Evolutionary conservation across 2,888 invertebrate genomes (phyloP).

Genomic region (Lycophotia porphyrea): DNA sequence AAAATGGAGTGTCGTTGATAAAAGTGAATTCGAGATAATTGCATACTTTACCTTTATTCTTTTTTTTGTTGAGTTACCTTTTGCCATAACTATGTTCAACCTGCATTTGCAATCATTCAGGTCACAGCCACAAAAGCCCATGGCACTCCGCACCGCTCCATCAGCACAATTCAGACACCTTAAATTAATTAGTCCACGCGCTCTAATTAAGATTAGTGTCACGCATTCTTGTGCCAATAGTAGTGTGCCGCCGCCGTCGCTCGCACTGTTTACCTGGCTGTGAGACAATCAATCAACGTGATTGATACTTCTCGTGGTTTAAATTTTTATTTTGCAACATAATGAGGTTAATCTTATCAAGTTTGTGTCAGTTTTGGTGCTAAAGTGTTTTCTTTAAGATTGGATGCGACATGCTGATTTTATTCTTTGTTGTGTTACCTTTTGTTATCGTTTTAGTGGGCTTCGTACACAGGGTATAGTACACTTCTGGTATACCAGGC

Average conservation of each 20-base stretch:
- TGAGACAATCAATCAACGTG: conserved; percentile 80
- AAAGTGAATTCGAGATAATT: conserved; percentile 5
- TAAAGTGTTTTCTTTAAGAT: conserved; percentile 48
- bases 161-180: conserved; percentile 61
- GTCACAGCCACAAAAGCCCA: conserved; percentile 38
- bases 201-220: conserved; percentile 75
- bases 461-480: neutral
- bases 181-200: conserved; percentile 74
- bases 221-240: conserved; percentile 77
- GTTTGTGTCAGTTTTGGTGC: conserved; percentile 56
- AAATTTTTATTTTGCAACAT: conserved; percentile 76
- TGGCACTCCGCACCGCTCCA: conserved; percentile 43
- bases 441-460: neutral
- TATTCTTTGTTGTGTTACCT: neutral
- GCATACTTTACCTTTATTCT: too few relatives aligned
- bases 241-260: conserved; percentile 72
- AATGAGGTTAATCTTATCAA: conserved; percentile 69
- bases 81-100: neutral
- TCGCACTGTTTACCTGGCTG: conserved; percentile 63
- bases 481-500: neutral
- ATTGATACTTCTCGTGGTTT: conserved; percentile 79
- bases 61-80: neutral
- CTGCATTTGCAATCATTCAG: conserved; percentile 34
- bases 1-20: neutral
- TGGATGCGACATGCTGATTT: conserved; percentile 28